These are phyloP conservation scores for Molossus alvarezi DNA, from an alignment of 2,797 vertebrate species.

Conservation along the genomic window DNA sequence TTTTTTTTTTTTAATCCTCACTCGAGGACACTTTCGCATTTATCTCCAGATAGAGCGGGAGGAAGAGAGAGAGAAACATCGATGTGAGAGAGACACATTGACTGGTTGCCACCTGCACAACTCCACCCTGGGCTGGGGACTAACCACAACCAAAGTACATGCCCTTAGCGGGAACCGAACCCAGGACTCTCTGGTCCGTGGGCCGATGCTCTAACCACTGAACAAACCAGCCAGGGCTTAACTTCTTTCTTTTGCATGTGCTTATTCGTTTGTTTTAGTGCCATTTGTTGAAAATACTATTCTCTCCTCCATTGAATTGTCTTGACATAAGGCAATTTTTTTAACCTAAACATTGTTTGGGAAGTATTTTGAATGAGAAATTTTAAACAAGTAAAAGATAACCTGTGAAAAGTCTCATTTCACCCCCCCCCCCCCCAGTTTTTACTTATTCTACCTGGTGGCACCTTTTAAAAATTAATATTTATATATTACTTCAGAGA, in stretches of 20 bases:
- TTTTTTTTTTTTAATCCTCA: too few species aligned
- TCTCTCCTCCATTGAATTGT: neutral
- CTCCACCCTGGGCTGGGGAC: too few species aligned
- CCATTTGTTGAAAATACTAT: neutral
- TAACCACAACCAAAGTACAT: too few species aligned
- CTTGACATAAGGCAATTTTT: neutral
- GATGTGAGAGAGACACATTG: too few species aligned
- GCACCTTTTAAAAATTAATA: neutral
- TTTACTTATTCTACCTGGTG: neutral
- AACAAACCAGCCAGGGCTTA: neutral
- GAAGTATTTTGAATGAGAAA: constrained; percentile 51
- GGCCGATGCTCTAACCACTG: too few species aligned
- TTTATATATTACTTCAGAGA: neutral
- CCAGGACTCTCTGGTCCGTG: too few species aligned
- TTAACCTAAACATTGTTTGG: neutral
- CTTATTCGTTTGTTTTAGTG: neutral
- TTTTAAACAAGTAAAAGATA: neutral
- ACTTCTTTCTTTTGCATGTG: neutral
- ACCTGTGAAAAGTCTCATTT: constrained; percentile 11
- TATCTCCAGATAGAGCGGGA: too few species aligned
- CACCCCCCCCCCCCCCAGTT: neutral
- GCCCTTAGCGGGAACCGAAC: too few species aligned
- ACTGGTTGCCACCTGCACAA: too few species aligned
- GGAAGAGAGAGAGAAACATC: too few species aligned
- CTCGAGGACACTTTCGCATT: too few species aligned